Base-by-base conservation (phyloP, 2,113 vertebrate genomes). In the Calyptommatus sinebrachiatus region DNA sequence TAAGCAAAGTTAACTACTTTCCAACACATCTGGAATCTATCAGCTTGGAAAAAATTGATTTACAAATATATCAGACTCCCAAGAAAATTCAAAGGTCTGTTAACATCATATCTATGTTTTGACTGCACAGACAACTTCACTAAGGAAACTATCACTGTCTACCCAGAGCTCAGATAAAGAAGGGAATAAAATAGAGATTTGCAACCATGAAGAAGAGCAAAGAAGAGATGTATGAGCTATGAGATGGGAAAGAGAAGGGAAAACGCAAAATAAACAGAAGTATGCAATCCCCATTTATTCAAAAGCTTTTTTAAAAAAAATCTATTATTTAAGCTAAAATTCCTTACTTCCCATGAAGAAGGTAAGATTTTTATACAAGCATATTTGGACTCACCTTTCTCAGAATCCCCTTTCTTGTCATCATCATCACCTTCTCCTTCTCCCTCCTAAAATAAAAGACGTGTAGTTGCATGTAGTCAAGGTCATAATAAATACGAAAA, bases 401-500 rank as follows among this genome's bases (percentile, higher is more conserved):
- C 94, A 0, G 72, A 79, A n/a, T 94, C 93, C 68, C 87, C 90
- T 78, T 88, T 92, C 69, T 92, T 84, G 66, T 94, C 93, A 65
- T 94, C 94, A 0, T 95, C 94, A 28, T 91, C 94, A 78, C 94
- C 93, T 82, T 94, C 71, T 3, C 87, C 82, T 0, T 45, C 80
- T 88, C 89, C 16, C 0, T 86, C 2, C 62, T 90, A 77, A 85
- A 26, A 88, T 7, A 85, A 35, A 86, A 81, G 45, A 35, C 71
- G 45, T 0, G 11, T 1, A 20, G n/a, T 11, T 41, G 35, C 41
- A n/a, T 46, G 65, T 14, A 7, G 18, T 22, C 8, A 8, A 45
- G 0, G 0, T 61, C 5, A 78, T 1, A 65, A 53, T 28, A 65
- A 21, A 41, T 73, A 31, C 0, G 11, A 8, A 20, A 8, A 18